Evolutionary conservation across 2,888 invertebrate genomes (phyloP), one percentile per base, ranked within the genome.

Genomic region (Erpobdella octoculata): DNA sequence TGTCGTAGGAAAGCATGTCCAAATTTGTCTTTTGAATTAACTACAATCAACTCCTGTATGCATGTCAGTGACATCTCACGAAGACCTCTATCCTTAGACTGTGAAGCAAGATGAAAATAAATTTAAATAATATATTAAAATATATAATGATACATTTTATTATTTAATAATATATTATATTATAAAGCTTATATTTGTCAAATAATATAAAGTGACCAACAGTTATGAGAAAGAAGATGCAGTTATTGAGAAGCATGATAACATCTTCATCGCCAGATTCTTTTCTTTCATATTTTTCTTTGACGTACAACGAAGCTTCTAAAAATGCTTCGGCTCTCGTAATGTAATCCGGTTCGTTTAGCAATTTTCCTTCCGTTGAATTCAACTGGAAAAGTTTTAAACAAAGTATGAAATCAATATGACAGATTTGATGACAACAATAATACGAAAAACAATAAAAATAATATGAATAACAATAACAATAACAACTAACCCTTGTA

Each of bases 301-400:
- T 18, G 18, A 73, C 46, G 18, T 65, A n/a, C 31, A 36, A 8
- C 8, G 31, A 35, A 18, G 93, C 87, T 77, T 86, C 84, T 77
- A 88, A 88, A 77, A 92, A 91, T 0, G 90, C 90, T 70, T 89
- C 88, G 31, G 94, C 85, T 77, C 96, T 87, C 77, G 86, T 86
- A 74, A 90, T 89, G 78, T 91, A 93, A 84, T 96, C 93, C 0
- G 95, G 93, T 80, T 96, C 94, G 78, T 95, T 94, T n/a, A 95
- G 87, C 88, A 91, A 91, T 75, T 89, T 88, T 61, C 87, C 86
- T 83, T 95, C 91, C 86, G 89, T 93, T 0, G 94, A 89, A 83
- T 96, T 96, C 64, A 77, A 38, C 76, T 76, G 72, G 4, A 58
- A 59, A 31, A 25, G 12, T 21, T 12, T 48, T 18, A 48, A 21